Percentiles rank a stretch among this genome's conserved stretches.
Evolutionary conservation across 2,113 vertebrate genomes (phyloP).

Genomic region (Microtus ochrogaster): DNA sequence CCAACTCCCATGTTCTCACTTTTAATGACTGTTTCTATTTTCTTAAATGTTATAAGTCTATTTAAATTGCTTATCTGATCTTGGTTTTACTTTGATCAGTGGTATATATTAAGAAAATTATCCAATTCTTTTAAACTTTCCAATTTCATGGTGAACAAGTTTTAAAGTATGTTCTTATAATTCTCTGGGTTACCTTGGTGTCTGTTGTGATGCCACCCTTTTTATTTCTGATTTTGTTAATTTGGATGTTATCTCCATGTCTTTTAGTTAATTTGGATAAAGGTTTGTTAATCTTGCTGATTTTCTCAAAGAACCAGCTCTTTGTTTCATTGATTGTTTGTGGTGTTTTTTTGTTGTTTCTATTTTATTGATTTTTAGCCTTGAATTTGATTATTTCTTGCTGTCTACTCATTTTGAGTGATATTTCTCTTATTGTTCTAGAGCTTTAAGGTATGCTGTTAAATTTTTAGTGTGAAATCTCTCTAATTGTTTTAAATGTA

Average conservation of each 20-base stretch:
- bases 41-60: not conserved
- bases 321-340: not conserved
- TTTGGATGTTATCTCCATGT: not conserved
- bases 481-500: not conserved
- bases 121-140: not conserved
- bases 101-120: not conserved
- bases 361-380: not conserved
- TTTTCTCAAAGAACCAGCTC: not conserved
- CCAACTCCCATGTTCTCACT: not conserved
- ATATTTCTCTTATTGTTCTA: not conserved
- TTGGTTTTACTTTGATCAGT: not conserved
- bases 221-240: not conserved
- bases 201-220: not conserved
- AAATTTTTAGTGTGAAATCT: not conserved
- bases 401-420: not conserved
- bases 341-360: not conserved
- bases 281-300: not conserved
- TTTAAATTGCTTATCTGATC: not conserved
- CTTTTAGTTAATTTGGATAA: not conserved
- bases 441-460: not conserved
- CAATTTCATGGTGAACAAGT: not conserved
- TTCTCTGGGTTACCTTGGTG: not conserved
- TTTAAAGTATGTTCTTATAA: not conserved
- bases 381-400: not conserved
- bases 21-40: not conserved